Evolutionary conservation across 1,140 invertebrate genomes (phyloP).

Genomic region (Planococcus citri): DNA sequence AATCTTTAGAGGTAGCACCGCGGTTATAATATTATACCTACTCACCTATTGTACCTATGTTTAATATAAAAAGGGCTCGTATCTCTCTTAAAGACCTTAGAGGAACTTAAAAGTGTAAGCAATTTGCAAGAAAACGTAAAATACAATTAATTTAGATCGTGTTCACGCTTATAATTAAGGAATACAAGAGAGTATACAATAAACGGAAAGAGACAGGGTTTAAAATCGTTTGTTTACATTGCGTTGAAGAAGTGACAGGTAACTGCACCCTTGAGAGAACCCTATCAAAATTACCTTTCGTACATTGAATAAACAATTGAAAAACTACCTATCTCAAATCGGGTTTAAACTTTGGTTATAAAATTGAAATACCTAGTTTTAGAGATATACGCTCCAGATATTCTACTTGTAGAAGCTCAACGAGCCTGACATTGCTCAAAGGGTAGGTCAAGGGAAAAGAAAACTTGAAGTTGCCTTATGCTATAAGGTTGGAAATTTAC

Average conservation of each 20-base stretch:
- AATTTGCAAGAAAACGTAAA: background rate
- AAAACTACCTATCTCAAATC: background rate
- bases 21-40: too few relatives aligned
- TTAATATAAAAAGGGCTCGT: too few relatives aligned
- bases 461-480: too few relatives aligned
- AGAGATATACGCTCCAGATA: too few relatives aligned
- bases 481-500: too few relatives aligned
- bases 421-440: too few relatives aligned
- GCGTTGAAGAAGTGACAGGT: constrained; percentile 1
- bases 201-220: background rate
- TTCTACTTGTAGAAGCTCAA: too few relatives aligned
- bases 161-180: background rate
- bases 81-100: background rate
- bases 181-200: background rate
- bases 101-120: background rate
- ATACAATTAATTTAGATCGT: constrained; percentile 3
- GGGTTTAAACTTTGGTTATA: too few relatives aligned
- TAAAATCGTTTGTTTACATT: background rate
- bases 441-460: too few relatives aligned
- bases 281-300: background rate
- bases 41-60: too few relatives aligned
- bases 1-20: too few relatives aligned
- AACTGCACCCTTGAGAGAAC: background rate
- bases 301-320: background rate
- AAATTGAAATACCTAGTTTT: too few relatives aligned